Percentiles rank a stretch among this genome's conserved stretches.
Evolutionary conservation across 2,113 vertebrate species (phyloP).

Genomic region (Caloenas nicobarica): DNA sequence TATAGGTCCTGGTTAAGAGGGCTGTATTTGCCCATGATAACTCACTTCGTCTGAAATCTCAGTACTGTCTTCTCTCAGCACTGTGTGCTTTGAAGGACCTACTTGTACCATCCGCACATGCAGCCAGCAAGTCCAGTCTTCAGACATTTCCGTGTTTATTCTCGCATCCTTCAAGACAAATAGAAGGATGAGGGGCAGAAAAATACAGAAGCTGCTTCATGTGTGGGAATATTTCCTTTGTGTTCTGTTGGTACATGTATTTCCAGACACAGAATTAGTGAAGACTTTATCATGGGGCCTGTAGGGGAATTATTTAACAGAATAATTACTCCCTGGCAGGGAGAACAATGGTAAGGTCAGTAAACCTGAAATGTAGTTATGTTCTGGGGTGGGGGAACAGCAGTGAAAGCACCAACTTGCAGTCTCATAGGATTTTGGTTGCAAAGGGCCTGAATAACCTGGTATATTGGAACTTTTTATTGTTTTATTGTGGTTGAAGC

Average conservation of each 20-base stretch:
- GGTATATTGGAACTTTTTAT: not conserved
- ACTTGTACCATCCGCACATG: accelerated
- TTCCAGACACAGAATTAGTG: not conserved
- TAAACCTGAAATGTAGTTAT: not conserved
- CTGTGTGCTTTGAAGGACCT: not conserved
- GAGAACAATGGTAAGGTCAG: not conserved
- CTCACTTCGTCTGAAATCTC: not conserved
- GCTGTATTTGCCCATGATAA: not conserved
- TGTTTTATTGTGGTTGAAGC: not conserved
- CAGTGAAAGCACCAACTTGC: not conserved
- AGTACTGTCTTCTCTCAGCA: not conserved
- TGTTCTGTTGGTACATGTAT: not conserved
- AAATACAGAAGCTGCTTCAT: not conserved
- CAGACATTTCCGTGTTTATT: not conserved
- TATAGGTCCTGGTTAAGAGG: not conserved
- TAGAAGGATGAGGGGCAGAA: not conserved
- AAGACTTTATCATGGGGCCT: not conserved
- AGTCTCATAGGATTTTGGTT: not conserved
- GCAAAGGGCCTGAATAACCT: not conserved
- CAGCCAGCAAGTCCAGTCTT: accelerated
- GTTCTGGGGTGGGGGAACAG: not conserved
- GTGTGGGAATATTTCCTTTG: not conserved
- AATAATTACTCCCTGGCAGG: accelerated
- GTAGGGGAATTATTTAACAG: not conserved
- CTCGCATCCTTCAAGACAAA: not conserved